These are phyloP conservation scores for Lepus europaeus DNA, from an alignment of 2,113 vertebrate species.

Conservation along the genomic window DNA sequence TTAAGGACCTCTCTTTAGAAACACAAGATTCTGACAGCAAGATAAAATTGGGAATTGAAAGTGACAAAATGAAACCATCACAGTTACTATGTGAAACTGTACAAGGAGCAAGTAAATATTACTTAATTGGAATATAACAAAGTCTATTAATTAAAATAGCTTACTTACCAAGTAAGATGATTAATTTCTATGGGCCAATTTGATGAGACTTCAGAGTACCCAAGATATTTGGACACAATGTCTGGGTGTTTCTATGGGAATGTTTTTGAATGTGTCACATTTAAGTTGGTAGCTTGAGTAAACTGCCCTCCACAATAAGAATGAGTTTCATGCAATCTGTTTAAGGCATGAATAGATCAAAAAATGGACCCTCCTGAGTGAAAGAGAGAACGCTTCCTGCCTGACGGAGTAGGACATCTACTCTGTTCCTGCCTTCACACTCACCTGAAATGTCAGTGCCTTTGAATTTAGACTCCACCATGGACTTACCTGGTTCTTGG, in stretches of 20 bases:
- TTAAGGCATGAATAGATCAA: not conserved
- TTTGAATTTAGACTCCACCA: not conserved
- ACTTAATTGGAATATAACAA: not conserved
- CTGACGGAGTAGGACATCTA: not conserved
- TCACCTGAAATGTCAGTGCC: not conserved
- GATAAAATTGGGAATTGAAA: not conserved
- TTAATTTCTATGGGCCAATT: not conserved
- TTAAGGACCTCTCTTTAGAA: not conserved
- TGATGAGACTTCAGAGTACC: not conserved
- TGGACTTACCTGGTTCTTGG: not conserved
- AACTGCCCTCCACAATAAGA: not conserved
- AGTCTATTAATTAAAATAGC: not conserved
- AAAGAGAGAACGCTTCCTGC: not conserved
- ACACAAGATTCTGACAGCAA: not conserved
- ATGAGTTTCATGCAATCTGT: not conserved
- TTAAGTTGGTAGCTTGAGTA: not conserved
- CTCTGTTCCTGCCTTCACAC: not conserved
- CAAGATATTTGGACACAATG: not conserved
- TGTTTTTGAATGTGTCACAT: not conserved
- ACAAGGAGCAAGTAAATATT: not conserved
- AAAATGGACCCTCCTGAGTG: not conserved
- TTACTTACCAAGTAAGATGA: not conserved
- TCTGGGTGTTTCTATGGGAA: not conserved
- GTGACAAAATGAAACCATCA: not conserved
- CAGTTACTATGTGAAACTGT: not conserved